Conservation (phyloP, 2,797 vertebrate genomes). For the Botia kubotai region DNA sequence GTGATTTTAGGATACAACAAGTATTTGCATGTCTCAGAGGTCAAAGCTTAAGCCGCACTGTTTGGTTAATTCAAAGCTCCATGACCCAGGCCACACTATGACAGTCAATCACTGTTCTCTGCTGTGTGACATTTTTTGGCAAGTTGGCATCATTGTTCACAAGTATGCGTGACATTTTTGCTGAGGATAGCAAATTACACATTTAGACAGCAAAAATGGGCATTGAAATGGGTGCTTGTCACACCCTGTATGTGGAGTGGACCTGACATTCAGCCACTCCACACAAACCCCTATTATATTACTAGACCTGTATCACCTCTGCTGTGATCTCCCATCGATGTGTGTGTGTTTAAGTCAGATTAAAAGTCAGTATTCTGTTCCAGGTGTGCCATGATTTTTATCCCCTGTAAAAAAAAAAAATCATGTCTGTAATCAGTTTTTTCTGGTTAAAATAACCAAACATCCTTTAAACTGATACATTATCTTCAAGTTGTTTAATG, state of each 20-base stretch:
- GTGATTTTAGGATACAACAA: not conserved
- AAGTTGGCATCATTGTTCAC: conserved; percentile 2
- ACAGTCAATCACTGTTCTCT: conserved; percentile 13
- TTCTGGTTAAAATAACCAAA: not conserved
- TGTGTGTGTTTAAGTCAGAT: too few relatives aligned
- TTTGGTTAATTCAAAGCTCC: conserved; percentile 4
- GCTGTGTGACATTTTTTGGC: conserved; percentile 23
- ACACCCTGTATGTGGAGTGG: not conserved
- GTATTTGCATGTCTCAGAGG: conserved; percentile 18
- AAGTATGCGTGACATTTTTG: conserved; percentile 16
- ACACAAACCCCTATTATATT: too few relatives aligned
- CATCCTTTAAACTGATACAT: not conserved
- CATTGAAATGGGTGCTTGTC: not conserved
- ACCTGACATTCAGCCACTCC: too few relatives aligned
- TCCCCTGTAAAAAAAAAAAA: not conserved
- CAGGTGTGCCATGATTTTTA: not conserved
- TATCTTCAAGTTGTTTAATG: not conserved
- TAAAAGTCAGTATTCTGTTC: not conserved
- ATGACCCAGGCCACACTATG: conserved; percentile 14
- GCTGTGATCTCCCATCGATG: not conserved
- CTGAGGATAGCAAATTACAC: not conserved
- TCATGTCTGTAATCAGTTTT: too few relatives aligned
- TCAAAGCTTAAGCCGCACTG: conserved; percentile 14
- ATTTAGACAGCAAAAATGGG: not conserved
- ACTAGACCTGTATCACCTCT: not conserved